Percentiles rank a stretch among this genome's conserved stretches.
Evolutionary conservation across 2,113 vertebrate genomes (phyloP).

Genomic region (Trichechus manatus): DNA sequence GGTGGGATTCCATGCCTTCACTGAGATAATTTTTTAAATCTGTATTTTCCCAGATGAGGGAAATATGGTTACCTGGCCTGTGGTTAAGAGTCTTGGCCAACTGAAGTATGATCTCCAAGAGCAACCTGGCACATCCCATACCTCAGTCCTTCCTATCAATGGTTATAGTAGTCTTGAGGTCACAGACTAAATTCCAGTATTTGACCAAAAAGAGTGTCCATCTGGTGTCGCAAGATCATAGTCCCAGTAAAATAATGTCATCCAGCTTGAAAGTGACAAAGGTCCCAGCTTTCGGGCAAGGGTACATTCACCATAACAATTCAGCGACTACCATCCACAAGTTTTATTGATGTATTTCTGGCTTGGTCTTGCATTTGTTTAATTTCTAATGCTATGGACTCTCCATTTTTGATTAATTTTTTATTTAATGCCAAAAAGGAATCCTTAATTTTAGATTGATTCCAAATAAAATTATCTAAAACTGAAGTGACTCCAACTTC

Average conservation of each 20-base stretch:
- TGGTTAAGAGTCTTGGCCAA: not conserved
- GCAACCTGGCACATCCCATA: not conserved
- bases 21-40: not conserved
- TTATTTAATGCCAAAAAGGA: not conserved
- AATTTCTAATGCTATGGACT: not conserved
- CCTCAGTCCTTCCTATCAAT: not conserved
- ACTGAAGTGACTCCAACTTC: not conserved
- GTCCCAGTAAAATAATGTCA: not conserved
- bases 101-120: not conserved
- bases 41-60: not conserved
- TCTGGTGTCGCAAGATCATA: not conserved
- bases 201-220: not conserved
- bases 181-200: not conserved
- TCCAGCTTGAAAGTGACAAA: not conserved
- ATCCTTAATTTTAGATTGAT: not conserved
- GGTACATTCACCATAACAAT: not conserved
- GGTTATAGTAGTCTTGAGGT: not conserved
- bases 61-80: not conserved
- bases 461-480: slow-evolving; percentile 22
- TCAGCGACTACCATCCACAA: not conserved
- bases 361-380: not conserved
- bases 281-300: not conserved
- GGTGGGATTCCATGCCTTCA: not conserved
- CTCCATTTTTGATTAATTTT: not conserved
- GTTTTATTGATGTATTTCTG: not conserved